Base-by-base conservation (phyloP, 2,113 vertebrate genomes). In the Bubo bubo region DNA sequence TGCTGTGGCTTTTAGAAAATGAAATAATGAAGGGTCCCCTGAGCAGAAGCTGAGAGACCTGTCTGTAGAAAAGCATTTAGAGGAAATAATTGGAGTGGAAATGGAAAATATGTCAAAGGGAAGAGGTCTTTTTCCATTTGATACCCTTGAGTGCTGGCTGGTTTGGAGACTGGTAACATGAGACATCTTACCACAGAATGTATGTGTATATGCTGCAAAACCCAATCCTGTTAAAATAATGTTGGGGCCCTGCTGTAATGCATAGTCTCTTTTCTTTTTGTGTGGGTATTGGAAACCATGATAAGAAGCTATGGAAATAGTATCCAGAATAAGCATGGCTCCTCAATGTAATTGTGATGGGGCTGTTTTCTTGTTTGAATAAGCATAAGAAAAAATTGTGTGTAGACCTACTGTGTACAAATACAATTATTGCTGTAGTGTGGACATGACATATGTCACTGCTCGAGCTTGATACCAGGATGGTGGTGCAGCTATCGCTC, bases 391-490 rank as follows among this genome's bases (percentile, higher is more conserved):
- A 82, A 72, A 49, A 87, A 55, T 32, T n/a, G 41, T 79, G 52
- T 82, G 41, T 85, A 26, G 88, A 89, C 64, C 76, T 84, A 74
- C 88, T 91, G 86, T 91, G 91, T 66, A 28, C 76, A 72, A 62
- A 89, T 41, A 74, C 81, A 80, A 21, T 76, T 60, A 75, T n/a
- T 91, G 85, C 90, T 62, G 59, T 60, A 26, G 82, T 72, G 86
- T 94, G 91, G 91, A 92, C 86, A 77, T 92, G 91, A n/a, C 95
- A 91, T 94, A 90, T 95, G 82, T 64, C 94, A 41, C 73, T 95
- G 76, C 60, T 95, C 59, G 76, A 71, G 80, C 86, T 63, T 93
- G 86, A 84, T 76, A 66, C 60, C n/a, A 53, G 91, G 72, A 17
- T 84, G 91, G 83, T 86, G 91, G 68, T 79, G 86, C 80, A 86